Evolutionary conservation across 2,888 invertebrate species (phyloP), one percentile per base, ranked within the genome.

Genomic region (Marasmarcha lunaedactyla): DNA sequence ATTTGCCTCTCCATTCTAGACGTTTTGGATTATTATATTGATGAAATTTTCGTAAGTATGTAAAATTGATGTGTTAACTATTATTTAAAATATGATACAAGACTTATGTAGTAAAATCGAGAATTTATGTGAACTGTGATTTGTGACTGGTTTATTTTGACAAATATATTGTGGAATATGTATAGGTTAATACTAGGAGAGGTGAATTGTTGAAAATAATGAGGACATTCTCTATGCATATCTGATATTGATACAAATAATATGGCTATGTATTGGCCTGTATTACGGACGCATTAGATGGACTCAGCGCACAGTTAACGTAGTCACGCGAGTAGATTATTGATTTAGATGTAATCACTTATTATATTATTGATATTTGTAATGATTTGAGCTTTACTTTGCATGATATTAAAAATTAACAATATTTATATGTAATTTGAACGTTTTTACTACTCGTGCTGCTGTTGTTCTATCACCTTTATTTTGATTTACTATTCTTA

Each of bases 71-170:
- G 63, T 63, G 65, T 73, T 71, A 65, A 69, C 59, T 70, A 68
- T 69, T 68, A 67, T 69, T 73, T 70, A 61, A 42, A 27, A 35
- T 43, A 40, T 43, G 40, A 47, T 70, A 79, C 74, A 73, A 81
- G 81, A 81, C 81, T 81, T 79, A 20, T 20, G 20, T 20, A 72
- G 78, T 70, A 68, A 76, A 78, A 78, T 78, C 67, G 78, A 71
- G 79, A 83, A 83, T 83, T 81, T 81, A 79, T 73, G 76, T 81
- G 67, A 71, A 73, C 81, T 83, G 81, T 83, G 81, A 83, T 81
- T 81, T 78, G 81, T 79, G 79, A 78, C 74, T 77, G 76, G 72
- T 71, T 81, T 79, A 71, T 73, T 79, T 81, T 78, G 61, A 74
- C 65, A 72, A 74, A 71, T 78, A 72, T 66, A 13, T 41, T 42